Evolutionary conservation across 2,888 invertebrate genomes (phyloP).

Genomic region (Pandemis corylana): DNA sequence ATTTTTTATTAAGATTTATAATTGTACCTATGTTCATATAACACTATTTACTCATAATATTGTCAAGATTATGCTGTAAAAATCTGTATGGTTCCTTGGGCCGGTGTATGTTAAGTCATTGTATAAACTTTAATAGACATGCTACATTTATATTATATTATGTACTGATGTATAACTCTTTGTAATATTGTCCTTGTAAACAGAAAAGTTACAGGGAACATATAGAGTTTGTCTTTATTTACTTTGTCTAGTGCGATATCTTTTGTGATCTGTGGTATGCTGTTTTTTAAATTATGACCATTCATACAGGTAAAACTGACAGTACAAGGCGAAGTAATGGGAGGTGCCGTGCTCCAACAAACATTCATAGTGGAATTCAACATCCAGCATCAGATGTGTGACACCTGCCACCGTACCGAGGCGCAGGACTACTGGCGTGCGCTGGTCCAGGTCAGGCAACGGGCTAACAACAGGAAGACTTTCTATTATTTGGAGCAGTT

Average conservation of each 20-base stretch:
- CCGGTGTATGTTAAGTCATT: no score
- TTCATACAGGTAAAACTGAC: conserved; percentile 90
- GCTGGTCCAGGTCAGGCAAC: conserved; percentile 94
- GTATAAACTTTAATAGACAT: no score
- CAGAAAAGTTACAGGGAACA: no score
- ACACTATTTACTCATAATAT: no score
- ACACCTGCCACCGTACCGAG: conserved; percentile 97
- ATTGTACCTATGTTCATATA: no score
- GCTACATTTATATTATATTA: no score
- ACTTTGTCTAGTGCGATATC: background rate
- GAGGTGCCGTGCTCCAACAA: conserved; percentile 96
- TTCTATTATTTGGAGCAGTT: conserved; percentile 99
- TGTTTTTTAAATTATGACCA: conserved; percentile 8
- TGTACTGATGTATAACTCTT: no score
- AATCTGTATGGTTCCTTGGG: no score
- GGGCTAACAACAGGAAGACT: conserved; percentile 97
- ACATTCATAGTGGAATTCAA: conserved; percentile 97
- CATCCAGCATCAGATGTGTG: conserved; percentile 97
- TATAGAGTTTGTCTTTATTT: no score
- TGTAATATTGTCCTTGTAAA: no score
- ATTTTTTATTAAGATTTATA: no score
- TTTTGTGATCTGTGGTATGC: background rate
- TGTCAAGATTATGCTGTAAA: no score
- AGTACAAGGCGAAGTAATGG: conserved; percentile 97
- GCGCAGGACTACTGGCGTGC: conserved; percentile 99